Conservation (phyloP, 2,113 vertebrate species). For the Nibea albiflora region DNA sequence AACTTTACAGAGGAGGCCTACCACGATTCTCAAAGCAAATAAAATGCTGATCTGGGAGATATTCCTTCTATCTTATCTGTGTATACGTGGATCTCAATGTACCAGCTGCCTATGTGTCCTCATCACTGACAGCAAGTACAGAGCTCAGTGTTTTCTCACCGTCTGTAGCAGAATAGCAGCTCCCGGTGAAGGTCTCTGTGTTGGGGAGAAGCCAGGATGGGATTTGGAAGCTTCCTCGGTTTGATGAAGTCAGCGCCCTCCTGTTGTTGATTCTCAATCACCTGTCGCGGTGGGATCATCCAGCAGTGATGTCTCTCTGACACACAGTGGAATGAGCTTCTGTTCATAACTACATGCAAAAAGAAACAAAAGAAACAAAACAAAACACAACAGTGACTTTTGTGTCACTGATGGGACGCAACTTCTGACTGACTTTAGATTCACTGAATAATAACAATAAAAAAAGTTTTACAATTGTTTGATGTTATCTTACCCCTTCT, state of each 20-base stretch:
- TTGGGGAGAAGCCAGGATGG: conserved; percentile 52
- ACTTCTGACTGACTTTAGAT: not conserved
- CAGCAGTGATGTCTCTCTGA: conserved; percentile 55
- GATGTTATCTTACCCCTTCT: conserved; percentile 36
- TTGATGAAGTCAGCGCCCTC: conserved; percentile 68
- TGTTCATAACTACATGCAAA: not conserved
- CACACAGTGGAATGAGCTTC: not conserved
- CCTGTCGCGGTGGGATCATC: conserved; percentile 26
- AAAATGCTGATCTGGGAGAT: not conserved
- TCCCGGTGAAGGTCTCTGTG: conserved; percentile 77
- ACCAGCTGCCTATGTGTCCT: not conserved
- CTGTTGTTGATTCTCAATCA: conserved; percentile 44
- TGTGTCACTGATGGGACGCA: too few relatives aligned
- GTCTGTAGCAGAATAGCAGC: conserved; percentile 81
- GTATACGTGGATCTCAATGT: not conserved
- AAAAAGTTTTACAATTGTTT: not conserved
- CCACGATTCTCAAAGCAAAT: conserved; percentile 19
- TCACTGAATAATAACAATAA: not conserved
- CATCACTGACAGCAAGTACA: not conserved
- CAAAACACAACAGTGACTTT: not conserved
- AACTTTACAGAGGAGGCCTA: conserved; percentile 1
- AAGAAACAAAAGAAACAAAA: not conserved
- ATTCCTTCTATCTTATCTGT: not conserved
- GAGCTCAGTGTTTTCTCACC: conserved; percentile 59
- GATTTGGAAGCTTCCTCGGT: conserved; percentile 69